Evolutionary conservation across 2,797 vertebrate genomes (phyloP), one percentile per base, ranked within the genome.

Genomic region (Centropyge bicolor): DNA sequence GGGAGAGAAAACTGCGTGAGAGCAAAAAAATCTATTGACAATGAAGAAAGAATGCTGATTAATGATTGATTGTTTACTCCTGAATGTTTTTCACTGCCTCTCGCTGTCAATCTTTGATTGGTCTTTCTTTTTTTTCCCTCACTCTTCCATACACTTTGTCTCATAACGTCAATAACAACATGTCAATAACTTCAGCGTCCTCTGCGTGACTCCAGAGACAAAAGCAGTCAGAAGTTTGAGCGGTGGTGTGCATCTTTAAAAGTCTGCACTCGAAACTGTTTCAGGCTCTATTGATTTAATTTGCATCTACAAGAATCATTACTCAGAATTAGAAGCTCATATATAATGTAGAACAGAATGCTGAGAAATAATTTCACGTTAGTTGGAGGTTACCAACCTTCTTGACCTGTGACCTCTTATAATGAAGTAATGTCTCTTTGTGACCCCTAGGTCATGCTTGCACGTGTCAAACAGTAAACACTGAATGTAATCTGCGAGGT

Each of bases 11-110:
- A 31, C 46, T 27, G 41, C 24, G 59, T n/a, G 40, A 43, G 45
- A 24, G 14, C 12, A 43, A 17, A 41, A 60, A 65, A 75, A 83
- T 43, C 74, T 60, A 82, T 81, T 77, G 72, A 78, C 45, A 56
- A 60, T 60, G 57, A 27, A 48, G 62, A 71, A 51, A 65, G 67
- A 46, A 56, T 57, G 49, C 71, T 71, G 82, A 91, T 75, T 88
- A 79, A 84, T 71, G 82, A 74, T 85, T 20, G 84, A 82, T 78
- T 84, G 70, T 70, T 83, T 66, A 69, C 64, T 60, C 80, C 24
- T 56, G 20, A 35, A 54, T 59, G 6, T 74, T 83, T 83, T 72
- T 82, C 38, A n/a, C 48, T 57, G 36, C 3, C 6, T 59, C 66
- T 35, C 13, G 17, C 49, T 13, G n/a, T 81, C 71, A 63, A 2